These are phyloP conservation scores for Alauda arvensis DNA, from an alignment of 2,797 vertebrate genomes.

Conservation along the genomic window DNA sequence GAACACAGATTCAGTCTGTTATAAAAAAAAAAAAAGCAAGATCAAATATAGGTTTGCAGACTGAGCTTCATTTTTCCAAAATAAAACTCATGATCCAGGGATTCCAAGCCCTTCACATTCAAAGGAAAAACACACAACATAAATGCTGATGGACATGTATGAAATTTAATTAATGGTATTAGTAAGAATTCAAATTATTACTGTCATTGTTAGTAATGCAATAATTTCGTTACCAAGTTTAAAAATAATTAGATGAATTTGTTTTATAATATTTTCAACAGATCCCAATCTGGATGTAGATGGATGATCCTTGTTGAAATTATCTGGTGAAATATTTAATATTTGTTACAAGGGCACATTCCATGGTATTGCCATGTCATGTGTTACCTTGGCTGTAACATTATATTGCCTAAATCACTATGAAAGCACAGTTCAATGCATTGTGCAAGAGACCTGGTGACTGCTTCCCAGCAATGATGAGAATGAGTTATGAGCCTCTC, in stretches of 20 bases:
- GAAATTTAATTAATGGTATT: not conserved
- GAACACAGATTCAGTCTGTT: not conserved
- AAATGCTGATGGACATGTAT: not conserved
- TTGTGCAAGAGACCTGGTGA: slow-evolving; percentile 56
- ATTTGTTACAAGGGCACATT: not conserved
- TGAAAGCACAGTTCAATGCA: not conserved
- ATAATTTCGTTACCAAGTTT: not conserved
- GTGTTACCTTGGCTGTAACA: slow-evolving; percentile 38
- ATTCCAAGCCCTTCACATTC: not conserved
- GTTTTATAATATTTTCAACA: not conserved
- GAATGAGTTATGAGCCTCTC: slow-evolving; percentile 48
- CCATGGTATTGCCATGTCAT: slow-evolving; percentile 5
- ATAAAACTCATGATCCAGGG: not conserved
- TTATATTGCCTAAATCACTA: slow-evolving; percentile 18
- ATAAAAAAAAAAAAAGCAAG: not conserved
- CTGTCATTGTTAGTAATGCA: not conserved
- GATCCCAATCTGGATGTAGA: not conserved
- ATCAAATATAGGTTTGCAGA: not conserved
- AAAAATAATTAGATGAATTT: not conserved
- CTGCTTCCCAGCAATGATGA: slow-evolving; percentile 56
- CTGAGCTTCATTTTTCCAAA: not conserved
- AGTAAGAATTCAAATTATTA: not conserved
- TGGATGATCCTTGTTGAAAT: not conserved
- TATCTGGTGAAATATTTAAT: not conserved
- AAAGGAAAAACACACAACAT: not conserved